phyloP scores from a whole-genome alignment of 2,113 vertebrate species.

The Hydrolagus affinis region DNA sequence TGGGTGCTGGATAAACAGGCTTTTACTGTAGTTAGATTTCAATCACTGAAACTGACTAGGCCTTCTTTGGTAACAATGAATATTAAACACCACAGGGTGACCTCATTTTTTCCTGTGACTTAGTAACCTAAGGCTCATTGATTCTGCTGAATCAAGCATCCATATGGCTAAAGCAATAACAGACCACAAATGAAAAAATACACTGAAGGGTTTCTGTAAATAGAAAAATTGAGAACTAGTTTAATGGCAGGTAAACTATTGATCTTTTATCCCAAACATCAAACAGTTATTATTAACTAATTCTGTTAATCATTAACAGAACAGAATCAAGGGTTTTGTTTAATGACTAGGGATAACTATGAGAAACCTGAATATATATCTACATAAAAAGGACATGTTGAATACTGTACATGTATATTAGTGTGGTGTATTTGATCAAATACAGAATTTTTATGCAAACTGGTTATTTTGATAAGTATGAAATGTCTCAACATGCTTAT shows the following conservation, averaged over 20 bases:
- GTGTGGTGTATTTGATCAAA: too few relatives aligned
- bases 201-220: constrained; percentile 37
- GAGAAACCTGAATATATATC: too few relatives aligned
- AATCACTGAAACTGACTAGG: too few relatives aligned
- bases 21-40: too few relatives aligned
- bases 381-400: too few relatives aligned
- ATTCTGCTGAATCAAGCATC: constrained; percentile 45
- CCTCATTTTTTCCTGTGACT: constrained; percentile 52
- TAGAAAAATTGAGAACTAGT: constrained; percentile 28
- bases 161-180: constrained; percentile 44
- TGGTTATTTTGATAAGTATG: too few relatives aligned
- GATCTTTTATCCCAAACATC: not conserved
- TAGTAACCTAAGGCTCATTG: constrained; percentile 45
- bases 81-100: constrained; percentile 43
- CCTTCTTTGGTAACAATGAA: constrained; percentile 30
- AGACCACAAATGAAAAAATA: constrained; percentile 44
- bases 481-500: too few relatives aligned
- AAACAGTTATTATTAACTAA: not conserved
- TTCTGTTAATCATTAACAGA: not conserved
- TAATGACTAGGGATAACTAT: not conserved
- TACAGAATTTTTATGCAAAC: too few relatives aligned
- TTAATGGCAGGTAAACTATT: not conserved
- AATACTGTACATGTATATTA: too few relatives aligned
- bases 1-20: too few relatives aligned
- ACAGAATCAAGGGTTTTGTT: not conserved